A percentile compares a stretch with the other conserved stretches of the same genome.
Evolutionary conservation across 2,113 vertebrate genomes (phyloP).

Genomic region (Dermatemys mawii): DNA sequence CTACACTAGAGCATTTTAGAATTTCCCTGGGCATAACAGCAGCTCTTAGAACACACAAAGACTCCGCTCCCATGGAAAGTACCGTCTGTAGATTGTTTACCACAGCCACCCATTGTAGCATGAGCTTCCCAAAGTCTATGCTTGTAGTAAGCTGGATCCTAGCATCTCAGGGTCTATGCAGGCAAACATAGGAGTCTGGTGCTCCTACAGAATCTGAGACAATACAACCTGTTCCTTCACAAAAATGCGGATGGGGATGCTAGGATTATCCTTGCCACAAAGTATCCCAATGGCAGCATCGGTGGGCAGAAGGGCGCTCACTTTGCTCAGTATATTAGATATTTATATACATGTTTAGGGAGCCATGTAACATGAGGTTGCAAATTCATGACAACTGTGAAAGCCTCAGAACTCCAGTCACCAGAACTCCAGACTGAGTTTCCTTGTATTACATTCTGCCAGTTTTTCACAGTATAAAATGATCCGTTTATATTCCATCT

Average conservation of each 20-base stretch:
- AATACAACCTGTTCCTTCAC: not conserved
- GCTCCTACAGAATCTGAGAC: not conserved
- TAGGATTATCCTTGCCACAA: not conserved
- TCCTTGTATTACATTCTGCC: not conserved
- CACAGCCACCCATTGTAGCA: fast-evolving
- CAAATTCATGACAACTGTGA: not conserved
- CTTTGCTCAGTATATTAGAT: not conserved
- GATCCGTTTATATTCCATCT: not conserved
- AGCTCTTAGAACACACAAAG: not conserved
- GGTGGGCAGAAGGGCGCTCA: not conserved
- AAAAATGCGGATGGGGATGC: not conserved
- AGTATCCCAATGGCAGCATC: not conserved
- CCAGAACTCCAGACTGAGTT: not conserved
- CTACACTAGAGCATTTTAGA: not conserved
- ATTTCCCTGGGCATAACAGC: constrained; percentile 5
- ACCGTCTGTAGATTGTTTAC: constrained; percentile 12
- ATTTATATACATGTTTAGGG: not conserved
- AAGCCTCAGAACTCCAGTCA: not conserved
- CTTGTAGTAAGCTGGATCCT: not conserved
- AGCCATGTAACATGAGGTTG: not conserved
- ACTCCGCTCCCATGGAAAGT: not conserved
- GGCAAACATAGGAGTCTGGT: not conserved
- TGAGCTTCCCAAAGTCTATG: not conserved
- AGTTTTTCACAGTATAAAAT: not conserved
- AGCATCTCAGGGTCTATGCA: not conserved